Percentiles rank a stretch among this genome's conserved stretches.
Conservation (phyloP, 2,113 vertebrate species). For the Nesogale talazaci region DNA sequence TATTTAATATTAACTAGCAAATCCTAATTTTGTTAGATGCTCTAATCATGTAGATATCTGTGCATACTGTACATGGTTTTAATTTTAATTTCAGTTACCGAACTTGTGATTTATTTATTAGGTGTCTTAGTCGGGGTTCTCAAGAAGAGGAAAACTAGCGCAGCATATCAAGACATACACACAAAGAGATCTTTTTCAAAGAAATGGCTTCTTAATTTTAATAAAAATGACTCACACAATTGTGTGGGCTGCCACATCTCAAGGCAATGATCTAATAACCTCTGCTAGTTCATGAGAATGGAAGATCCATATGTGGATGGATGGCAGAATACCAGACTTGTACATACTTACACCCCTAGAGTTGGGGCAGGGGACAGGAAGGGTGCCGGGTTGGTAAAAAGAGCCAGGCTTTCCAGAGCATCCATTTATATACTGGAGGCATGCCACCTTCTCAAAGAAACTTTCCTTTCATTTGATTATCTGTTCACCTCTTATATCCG, state of each 20-base stretch:
- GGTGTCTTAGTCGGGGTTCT: neutral
- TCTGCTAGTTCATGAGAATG: neutral
- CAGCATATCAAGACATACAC: too few relatives aligned
- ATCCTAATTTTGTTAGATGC: conserved; percentile 3
- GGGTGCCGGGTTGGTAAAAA: neutral
- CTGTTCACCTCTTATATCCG: neutral
- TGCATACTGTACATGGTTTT: neutral
- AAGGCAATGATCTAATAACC: neutral
- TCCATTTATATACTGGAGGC: neutral
- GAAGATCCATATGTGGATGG: neutral
- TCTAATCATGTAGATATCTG: neutral
- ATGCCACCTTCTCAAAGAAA: neutral
- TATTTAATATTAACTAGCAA: neutral
- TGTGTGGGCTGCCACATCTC: neutral
- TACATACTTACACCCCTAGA: neutral
- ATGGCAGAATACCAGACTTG: neutral
- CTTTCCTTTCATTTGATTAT: neutral
- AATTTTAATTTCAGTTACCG: neutral
- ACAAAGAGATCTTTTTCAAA: too few relatives aligned
- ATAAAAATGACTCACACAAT: neutral
- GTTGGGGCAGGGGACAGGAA: neutral
- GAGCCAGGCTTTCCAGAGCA: neutral
- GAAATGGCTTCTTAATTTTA: neutral
- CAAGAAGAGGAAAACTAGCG: neutral
- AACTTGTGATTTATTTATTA: neutral